Evolutionary conservation across 1,140 invertebrate species (phyloP).

Genomic region (Condylostylus longicornis): DNA sequence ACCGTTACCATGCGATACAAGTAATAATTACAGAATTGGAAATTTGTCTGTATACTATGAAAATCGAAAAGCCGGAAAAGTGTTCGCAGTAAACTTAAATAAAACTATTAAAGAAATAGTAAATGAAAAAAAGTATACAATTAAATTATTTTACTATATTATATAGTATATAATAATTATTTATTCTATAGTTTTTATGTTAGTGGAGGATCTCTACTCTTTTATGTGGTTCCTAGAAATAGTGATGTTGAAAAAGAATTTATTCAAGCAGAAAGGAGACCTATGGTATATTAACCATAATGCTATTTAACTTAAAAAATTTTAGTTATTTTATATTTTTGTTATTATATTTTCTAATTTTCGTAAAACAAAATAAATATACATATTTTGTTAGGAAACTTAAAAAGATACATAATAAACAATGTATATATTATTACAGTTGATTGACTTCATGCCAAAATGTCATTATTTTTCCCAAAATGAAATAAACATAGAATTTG

Average conservation of each 20-base stretch:
- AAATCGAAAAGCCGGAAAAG: slow-evolving; percentile 44
- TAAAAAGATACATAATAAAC: no score
- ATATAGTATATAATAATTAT: slow-evolving; percentile 1
- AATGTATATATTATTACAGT: no score
- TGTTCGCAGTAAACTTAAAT: slow-evolving; percentile 44
- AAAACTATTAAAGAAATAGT: slow-evolving; percentile 49
- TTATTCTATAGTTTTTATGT: slow-evolving; percentile 18
- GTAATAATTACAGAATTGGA: slow-evolving; percentile 48
- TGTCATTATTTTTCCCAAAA: no score
- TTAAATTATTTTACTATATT: neutral
- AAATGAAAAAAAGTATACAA: slow-evolving; percentile 40
- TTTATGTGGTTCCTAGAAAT: slow-evolving; percentile 24
- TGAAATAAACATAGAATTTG: no score
- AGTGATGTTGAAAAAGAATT: slow-evolving; percentile 21
- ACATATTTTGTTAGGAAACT: no score
- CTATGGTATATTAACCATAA: slow-evolving; percentile 19
- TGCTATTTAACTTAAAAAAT: no score
- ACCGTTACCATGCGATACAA: slow-evolving; percentile 56
- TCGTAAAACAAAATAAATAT: neutral
- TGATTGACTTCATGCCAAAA: no score
- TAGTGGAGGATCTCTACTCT: slow-evolving; percentile 19
- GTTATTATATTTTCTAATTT: no score
- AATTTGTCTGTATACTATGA: slow-evolving; percentile 69
- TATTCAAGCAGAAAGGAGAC: slow-evolving; percentile 17
- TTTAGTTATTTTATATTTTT: no score